A percentile compares a stretch with the other conserved stretches of the same genome.
These are phyloP conservation scores for Myripristis jacobus DNA, from an alignment of 2,797 vertebrate species.

Conservation along the genomic window DNA sequence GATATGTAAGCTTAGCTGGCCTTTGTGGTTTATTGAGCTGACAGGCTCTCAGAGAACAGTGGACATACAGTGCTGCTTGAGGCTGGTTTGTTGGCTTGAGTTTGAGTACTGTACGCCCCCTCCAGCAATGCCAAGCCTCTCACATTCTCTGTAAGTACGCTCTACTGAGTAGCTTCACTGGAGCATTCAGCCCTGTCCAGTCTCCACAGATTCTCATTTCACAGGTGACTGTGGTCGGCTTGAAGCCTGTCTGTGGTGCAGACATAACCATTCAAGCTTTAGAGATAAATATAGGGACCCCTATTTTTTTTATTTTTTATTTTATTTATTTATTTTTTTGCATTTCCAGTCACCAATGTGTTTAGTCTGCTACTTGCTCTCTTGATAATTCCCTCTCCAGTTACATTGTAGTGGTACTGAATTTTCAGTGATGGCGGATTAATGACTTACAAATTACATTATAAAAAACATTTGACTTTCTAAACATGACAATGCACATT, in stretches of 20 bases:
- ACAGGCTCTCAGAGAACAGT: slow-evolving; percentile 73
- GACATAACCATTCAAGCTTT: slow-evolving; percentile 77
- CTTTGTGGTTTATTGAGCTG: slow-evolving; percentile 68
- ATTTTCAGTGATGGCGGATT: slow-evolving; percentile 11
- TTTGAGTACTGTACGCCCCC: slow-evolving; percentile 48
- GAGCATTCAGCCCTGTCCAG: slow-evolving; percentile 79
- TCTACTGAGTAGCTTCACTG: slow-evolving; percentile 74
- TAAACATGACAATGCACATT: slow-evolving; percentile 22
- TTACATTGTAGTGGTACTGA: slow-evolving; percentile 34
- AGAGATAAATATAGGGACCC: slow-evolving; percentile 76
- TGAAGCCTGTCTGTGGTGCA: slow-evolving; percentile 77
- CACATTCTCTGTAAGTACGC: slow-evolving; percentile 76
- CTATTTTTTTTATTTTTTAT: neutral
- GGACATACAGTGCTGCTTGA: slow-evolving; percentile 56
- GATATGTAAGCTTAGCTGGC: slow-evolving; percentile 73
- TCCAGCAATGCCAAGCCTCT: slow-evolving; percentile 73
- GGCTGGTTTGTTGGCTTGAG: slow-evolving; percentile 65
- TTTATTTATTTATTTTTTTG: slow-evolving; percentile 49
- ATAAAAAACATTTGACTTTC: slow-evolving; percentile 24
- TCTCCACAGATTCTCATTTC: slow-evolving; percentile 85
- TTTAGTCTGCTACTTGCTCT: slow-evolving; percentile 56
- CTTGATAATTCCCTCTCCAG: slow-evolving; percentile 53
- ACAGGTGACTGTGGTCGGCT: slow-evolving; percentile 85
- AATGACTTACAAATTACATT: neutral
- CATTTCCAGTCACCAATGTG: slow-evolving; percentile 71